A percentile compares a stretch with the other conserved stretches of the same genome.
phyloP scores from a whole-genome alignment of 2,797 vertebrate species.

The Sebastes flavidus region DNA sequence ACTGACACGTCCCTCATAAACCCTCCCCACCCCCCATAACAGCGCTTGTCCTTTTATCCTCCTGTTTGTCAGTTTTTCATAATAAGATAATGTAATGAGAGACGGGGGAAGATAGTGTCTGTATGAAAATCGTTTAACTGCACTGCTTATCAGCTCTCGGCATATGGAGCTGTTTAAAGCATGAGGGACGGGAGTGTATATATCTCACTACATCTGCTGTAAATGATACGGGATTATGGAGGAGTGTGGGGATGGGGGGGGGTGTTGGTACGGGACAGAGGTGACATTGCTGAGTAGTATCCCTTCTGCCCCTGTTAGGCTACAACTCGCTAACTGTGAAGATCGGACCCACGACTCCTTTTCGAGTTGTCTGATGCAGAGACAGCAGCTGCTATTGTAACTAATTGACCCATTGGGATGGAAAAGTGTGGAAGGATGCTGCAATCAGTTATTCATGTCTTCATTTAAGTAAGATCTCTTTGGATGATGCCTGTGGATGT shows the following conservation, averaged over 20 bases:
- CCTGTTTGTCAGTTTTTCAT: constrained; percentile 31
- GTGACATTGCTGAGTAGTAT: background rate
- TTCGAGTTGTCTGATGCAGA: background rate
- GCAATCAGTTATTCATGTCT: background rate
- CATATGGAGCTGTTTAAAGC: constrained; percentile 24
- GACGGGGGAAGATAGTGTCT: constrained; percentile 21
- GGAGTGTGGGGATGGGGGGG: too few species aligned
- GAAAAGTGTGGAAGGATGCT: background rate
- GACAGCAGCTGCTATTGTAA: background rate
- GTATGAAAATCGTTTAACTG: constrained; percentile 26
- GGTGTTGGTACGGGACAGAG: background rate
- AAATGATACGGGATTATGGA: constrained; percentile 18
- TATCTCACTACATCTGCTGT: constrained; percentile 23
- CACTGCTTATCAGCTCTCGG: constrained; percentile 41
- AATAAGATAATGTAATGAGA: constrained; percentile 26
- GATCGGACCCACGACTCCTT: background rate
- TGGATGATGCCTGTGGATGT: background rate
- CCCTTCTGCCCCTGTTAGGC: background rate
- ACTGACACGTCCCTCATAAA: constrained; percentile 17
- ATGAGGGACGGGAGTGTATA: background rate
- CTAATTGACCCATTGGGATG: background rate
- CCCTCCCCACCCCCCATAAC: background rate
- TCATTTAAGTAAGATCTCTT: background rate
- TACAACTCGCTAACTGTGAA: background rate
- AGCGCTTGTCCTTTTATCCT: constrained; percentile 9